A percentile compares a stretch with the other conserved stretches of the same genome.
phyloP scores from a whole-genome alignment of 2,888 invertebrate genomes.

The Drosophila monieri region DNA sequence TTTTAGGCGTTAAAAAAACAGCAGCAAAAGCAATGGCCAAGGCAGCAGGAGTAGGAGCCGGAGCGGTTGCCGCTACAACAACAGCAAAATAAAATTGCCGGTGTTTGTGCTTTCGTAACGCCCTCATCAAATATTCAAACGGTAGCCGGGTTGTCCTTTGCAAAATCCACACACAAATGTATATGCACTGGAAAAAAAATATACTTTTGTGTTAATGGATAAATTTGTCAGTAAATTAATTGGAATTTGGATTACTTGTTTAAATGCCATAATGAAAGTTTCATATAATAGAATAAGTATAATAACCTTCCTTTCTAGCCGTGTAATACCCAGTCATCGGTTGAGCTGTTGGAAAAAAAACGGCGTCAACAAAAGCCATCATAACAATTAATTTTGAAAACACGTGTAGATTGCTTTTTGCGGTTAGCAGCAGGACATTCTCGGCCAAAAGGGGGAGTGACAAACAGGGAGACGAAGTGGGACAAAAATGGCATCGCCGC shows the following conservation, averaged over 20 bases:
- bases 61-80: conserved; percentile 11
- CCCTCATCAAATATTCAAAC: conserved; percentile 78
- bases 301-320: background rate
- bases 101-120: conserved; percentile 63
- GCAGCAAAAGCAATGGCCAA: conserved; percentile 44
- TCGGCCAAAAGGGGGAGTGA: conserved; percentile 11
- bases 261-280: background rate
- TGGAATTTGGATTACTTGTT: background rate
- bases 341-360: conserved; percentile 47
- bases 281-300: background rate
- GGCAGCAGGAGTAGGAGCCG: conserved; percentile 6
- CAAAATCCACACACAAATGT: conserved; percentile 19
- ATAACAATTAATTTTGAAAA: conserved; percentile 80
- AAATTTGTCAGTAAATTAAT: no score
- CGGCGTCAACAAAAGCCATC: conserved; percentile 77
- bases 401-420: conserved; percentile 81
- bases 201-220: background rate
- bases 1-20: conserved; percentile 72
- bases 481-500: conserved; percentile 54
- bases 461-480: conserved; percentile 12
- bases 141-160: conserved; percentile 56
- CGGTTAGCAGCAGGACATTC: conserved; percentile 67
- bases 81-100: conserved; percentile 60
- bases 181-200: conserved; percentile 18
- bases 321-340: conserved; percentile 18